Conservation (phyloP, 1,140 invertebrate species). For the Eriocheir sinensis region DNA sequence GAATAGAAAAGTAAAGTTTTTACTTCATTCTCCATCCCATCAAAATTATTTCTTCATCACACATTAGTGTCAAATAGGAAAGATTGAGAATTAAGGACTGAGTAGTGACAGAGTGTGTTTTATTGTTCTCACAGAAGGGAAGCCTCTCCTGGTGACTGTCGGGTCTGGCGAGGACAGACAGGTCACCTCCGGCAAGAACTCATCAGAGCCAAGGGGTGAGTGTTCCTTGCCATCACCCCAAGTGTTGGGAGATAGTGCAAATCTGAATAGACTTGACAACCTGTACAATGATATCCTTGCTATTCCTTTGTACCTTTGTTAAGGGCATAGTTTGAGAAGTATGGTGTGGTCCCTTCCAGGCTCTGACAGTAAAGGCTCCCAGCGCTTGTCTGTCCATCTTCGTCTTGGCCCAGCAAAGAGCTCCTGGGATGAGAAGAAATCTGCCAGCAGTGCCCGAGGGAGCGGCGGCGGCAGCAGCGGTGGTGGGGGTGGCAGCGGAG, state of each 20-base stretch:
- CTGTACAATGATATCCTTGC: too few relatives aligned
- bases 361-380: slow-evolving; percentile 61
- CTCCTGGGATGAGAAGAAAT: slow-evolving; percentile 58
- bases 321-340: background rate
- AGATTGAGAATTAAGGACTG: background rate
- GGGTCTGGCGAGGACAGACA: slow-evolving; percentile 66
- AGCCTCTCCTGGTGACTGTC: slow-evolving; percentile 69
- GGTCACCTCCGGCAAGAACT: slow-evolving; percentile 63
- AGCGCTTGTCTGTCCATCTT: slow-evolving; percentile 68
- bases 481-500: slow-evolving; percentile 43
- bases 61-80: background rate
- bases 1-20: too few relatives aligned
- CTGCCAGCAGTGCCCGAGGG: slow-evolving; percentile 23
- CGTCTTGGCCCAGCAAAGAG: slow-evolving; percentile 58
- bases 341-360: background rate
- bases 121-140: slow-evolving; percentile 59
- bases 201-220: slow-evolving; percentile 42
- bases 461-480: background rate
- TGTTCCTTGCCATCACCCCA: slow-evolving; percentile 19
- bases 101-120: background rate
- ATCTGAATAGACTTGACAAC: background rate
- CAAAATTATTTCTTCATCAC: background rate
- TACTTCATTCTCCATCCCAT: too few relatives aligned
- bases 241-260: background rate
- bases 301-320: too few relatives aligned